phyloP scores from a whole-genome alignment of 2,888 invertebrate genomes.

The Lucinisca nassula region DNA sequence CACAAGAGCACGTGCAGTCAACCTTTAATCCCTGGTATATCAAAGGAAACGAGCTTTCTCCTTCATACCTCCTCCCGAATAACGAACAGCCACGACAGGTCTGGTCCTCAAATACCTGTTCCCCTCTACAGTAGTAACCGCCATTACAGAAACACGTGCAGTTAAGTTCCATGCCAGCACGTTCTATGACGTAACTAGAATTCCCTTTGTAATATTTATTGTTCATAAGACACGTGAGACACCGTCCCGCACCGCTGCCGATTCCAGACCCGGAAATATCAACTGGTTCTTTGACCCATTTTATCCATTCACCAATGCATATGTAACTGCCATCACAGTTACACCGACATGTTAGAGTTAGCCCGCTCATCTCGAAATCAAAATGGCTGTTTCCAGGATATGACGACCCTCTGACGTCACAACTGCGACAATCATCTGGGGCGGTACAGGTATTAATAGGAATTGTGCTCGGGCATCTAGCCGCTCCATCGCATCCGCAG shows the following conservation, averaged over 20 bases:
- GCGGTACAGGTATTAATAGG: conserved; percentile 53
- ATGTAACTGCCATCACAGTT: conserved; percentile 68
- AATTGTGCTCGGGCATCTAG: conserved; percentile 71
- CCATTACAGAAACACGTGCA: conserved; percentile 75
- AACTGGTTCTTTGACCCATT: conserved; percentile 47
- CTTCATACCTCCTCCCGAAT: conserved; percentile 35
- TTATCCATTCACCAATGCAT: conserved; percentile 53
- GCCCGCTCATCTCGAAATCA: conserved; percentile 56
- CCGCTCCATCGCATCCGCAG: conserved; percentile 82
- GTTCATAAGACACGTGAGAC: conserved; percentile 67
- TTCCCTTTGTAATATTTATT: conserved; percentile 71
- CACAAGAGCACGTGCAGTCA: conserved; percentile 53
- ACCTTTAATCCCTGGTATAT: conserved; percentile 51
- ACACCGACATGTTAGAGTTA: conserved; percentile 69
- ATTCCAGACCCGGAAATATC: conserved; percentile 62
- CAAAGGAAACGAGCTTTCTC: conserved; percentile 48
- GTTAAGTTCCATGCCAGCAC: conserved; percentile 47
- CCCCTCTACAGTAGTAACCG: conserved; percentile 63
- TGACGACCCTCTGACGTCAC: conserved; percentile 70
- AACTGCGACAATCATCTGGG: conserved; percentile 69
- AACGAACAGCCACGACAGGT: conserved; percentile 52
- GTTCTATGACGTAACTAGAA: conserved; percentile 60
- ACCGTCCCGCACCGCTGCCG: conserved; percentile 59
- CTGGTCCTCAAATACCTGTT: conserved; percentile 19
- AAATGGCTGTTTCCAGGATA: conserved; percentile 75